Base-by-base conservation (phyloP, 2,888 invertebrate genomes). In the Apotomis capreana region DNA sequence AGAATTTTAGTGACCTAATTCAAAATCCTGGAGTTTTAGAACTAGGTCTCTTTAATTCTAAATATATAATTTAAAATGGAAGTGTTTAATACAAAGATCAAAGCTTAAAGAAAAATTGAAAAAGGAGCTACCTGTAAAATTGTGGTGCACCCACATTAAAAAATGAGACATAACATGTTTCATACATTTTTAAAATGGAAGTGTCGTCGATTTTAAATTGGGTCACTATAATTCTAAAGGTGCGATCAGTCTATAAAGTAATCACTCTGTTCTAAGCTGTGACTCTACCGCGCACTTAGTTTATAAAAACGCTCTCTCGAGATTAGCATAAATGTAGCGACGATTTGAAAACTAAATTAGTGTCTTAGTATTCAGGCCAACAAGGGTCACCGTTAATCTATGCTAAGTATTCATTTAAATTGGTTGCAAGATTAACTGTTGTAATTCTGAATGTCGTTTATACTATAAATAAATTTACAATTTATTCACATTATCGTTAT, bases 321-420 rank as follows among this genome's bases (percentile, higher is more conserved):
- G 49, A 9, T 49, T 49, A 49, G 49, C 49, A 49, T 49, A 49
- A 49, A 49, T 49, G 49, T 49, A 49, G 49, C 49, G 49, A 49
- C 10, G 49, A 49, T 49, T 49, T 49, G 49, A 49, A 49, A 49
- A 49, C 49, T 49, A 49, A n/a, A 58, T n/a, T n/a, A 40, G 58
- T n/a, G 37, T 49, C 49, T 49, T 37, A 58, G 37, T 58, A 40
- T 36, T 58, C 37, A 58, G 58, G 40, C 40, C 58, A 40, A n/a
- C 37, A 40, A 36, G 12, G n/a, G 58, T 58, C 40, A 13, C 12
- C 37, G 3, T 49, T 58, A 58, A n/a, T 12, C 37, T 58, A 36
- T 40, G 36, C 36, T 36, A n/a, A n/a, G n/a, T n/a, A 58, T 58
- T 58, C 37, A n/a, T 49, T 49, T 49, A 49, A 49, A 49, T 49